A percentile compares a stretch with the other conserved stretches of the same genome.
Conservation (phyloP, 2,888 invertebrate genomes). For the Leptinotarsa tumamoca region DNA sequence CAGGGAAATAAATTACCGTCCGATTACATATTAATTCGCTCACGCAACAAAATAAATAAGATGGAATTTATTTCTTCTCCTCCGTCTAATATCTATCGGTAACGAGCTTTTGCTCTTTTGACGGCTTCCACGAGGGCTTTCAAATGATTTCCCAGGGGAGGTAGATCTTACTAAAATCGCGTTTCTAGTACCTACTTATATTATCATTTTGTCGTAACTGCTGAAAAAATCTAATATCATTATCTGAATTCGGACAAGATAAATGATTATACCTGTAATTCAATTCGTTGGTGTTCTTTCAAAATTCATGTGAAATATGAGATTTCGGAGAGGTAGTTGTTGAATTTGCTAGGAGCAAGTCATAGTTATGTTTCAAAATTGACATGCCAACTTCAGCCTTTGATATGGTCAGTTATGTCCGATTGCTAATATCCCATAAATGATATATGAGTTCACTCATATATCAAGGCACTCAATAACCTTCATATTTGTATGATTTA, state of each 20-base stretch:
- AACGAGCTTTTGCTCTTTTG: conserved; percentile 49
- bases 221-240: conserved; percentile 29
- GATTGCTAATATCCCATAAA: no score
- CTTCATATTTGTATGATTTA: no score
- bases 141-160: conserved; percentile 50
- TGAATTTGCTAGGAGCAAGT: neutral
- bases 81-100: conserved; percentile 36
- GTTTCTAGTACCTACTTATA: conserved; percentile 24
- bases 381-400: no score
- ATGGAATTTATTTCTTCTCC: conserved; percentile 38
- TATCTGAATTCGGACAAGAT: conserved; percentile 35
- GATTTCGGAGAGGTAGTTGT: neutral
- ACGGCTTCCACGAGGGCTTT: conserved; percentile 39
- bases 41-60: conserved; percentile 45
- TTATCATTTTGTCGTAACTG: conserved; percentile 16
- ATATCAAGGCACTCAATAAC: no score
- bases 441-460: no score
- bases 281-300: neutral
- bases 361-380: no score
- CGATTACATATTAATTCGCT: conserved; percentile 37
- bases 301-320: neutral
- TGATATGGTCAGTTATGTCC: no score
- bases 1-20: conserved; percentile 39
- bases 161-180: conserved; percentile 30
- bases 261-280: conserved; percentile 23